Evolutionary conservation across 2,888 invertebrate genomes (phyloP), one percentile per base, ranked within the genome.

Genomic region (Troilus luridus): DNA sequence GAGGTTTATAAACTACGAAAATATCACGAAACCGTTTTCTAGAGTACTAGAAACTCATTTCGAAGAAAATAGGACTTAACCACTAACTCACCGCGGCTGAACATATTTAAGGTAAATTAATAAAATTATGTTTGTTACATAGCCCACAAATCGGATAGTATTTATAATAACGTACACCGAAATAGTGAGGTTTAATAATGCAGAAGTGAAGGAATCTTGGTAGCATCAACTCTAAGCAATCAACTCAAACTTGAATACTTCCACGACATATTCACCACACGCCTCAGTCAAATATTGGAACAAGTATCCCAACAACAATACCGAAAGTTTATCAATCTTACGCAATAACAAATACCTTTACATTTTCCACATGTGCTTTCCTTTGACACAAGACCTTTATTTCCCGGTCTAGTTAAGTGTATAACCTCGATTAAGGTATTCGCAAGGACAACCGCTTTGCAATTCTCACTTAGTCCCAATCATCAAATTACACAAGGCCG

Each of bases 401-500:
- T 81, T 58, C 85, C n/a, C 56, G n/a, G 85, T 21, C 9, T 21
- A 81, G n/a, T 77, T 9, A 56, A 56, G 21, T n/a, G 85, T 41
- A 58, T 58, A 85, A 85, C 85, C 85, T 85, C 85, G 56, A 85
- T 56, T 41, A 19, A 41, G 41, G 41, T 41, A 77, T 77, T 41
- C 8, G n/a, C 85, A 85, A 85, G 85, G 85, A 56, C 85, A 56
- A 85, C 85, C 6, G 14, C 56, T 85, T n/a, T n/a, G 56, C 54
- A 85, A n/a, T 58, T 56, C n/a, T 85, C 56, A 85, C 14, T 85
- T 85, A 9, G 41, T 77, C 41, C 72, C 72, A 77, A 56, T 58
- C 85, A 85, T 85, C 85, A 58, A 85, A 85, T 85, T 58, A 58
- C 19, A 85, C 56, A 58, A 85, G 85, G 85, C 41, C 41, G 41